Percentiles rank a stretch among this genome's conserved stretches.
Conservation (phyloP, 1,140 invertebrate genomes). For the Achroia grisella region DNA sequence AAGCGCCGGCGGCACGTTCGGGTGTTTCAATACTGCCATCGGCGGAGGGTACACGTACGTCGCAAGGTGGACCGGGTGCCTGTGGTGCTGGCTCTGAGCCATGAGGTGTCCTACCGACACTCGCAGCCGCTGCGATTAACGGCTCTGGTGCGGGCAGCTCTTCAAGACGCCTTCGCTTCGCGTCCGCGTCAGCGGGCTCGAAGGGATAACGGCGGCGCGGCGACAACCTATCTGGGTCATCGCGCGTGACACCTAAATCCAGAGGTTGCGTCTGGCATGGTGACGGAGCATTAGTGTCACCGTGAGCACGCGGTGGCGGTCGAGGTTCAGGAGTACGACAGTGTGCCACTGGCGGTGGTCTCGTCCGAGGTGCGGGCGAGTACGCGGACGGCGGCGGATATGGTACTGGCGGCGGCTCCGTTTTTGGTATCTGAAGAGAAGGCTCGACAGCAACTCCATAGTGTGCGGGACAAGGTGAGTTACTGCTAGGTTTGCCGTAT, state of each 20-base stretch:
- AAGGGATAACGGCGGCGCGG: conserved; percentile 70
- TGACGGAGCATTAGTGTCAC: conserved; percentile 67
- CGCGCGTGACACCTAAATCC: conserved; percentile 79
- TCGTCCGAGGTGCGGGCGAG: conserved; percentile 73
- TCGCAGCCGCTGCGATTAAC: conserved; percentile 83
- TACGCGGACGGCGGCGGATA: conserved; percentile 75
- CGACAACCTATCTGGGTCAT: conserved; percentile 67
- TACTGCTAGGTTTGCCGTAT: conserved; percentile 79
- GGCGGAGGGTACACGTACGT: conserved; percentile 66
- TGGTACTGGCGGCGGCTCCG: conserved; percentile 77
- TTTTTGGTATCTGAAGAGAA: conserved; percentile 78
- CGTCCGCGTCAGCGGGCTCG: conserved; percentile 43
- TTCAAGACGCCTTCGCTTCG: conserved; percentile 46
- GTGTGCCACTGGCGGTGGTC: conserved; percentile 72
- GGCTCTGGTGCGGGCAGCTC: conserved; percentile 57
- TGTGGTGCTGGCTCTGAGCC: conserved; percentile 69
- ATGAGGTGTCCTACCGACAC: conserved; percentile 74
- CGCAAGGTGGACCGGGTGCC: conserved; percentile 73
- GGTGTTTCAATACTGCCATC: conserved; percentile 77
- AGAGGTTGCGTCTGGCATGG: conserved; percentile 81
- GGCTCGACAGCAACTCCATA: conserved; percentile 75
- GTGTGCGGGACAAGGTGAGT: conserved; percentile 76
- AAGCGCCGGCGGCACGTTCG: conserved; percentile 71
- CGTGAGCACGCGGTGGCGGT: conserved; percentile 67
- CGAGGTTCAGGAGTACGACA: conserved; percentile 51